Conservation (phyloP, 2,797 vertebrate species). For the Darevskia nairensis region DNA sequence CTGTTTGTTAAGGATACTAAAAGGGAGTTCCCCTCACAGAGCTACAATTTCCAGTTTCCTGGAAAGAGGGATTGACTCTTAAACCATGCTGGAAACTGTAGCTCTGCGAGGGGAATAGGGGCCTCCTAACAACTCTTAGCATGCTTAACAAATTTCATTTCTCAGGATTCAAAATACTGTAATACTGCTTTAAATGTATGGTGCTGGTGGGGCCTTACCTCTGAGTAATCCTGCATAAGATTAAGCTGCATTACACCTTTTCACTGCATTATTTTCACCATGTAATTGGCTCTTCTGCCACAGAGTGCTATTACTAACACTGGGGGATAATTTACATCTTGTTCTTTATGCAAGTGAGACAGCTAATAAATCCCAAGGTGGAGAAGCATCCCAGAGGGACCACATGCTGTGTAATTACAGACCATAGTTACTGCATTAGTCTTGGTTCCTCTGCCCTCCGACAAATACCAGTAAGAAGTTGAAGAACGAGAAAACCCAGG, state of each 20-base stretch:
- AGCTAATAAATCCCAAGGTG: slow-evolving; percentile 50
- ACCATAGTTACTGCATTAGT: not conserved
- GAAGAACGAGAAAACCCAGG: slow-evolving; percentile 35
- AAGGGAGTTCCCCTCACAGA: too few relatives aligned
- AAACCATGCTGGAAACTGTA: too few relatives aligned
- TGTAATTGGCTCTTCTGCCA: not conserved
- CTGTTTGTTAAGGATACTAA: too few relatives aligned
- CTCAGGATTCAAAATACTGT: too few relatives aligned
- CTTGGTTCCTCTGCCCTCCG: not conserved
- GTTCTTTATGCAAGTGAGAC: slow-evolving; percentile 46
- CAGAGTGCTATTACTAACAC: not conserved
- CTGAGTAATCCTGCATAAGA: not conserved
- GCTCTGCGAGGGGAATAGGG: too few relatives aligned
- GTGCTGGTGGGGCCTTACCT: not conserved
- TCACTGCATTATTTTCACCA: slow-evolving; percentile 3
- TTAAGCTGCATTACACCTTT: not conserved
- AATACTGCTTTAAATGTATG: too few relatives aligned
- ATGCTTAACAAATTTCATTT: too few relatives aligned
- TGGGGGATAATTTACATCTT: slow-evolving; percentile 45
- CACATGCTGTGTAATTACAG: slow-evolving; percentile 28
- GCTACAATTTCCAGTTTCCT: too few relatives aligned
- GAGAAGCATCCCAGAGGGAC: slow-evolving; percentile 19
- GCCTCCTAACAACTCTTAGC: too few relatives aligned
- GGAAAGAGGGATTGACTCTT: too few relatives aligned
- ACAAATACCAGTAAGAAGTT: slow-evolving; percentile 47